These are phyloP conservation scores for Aplochiton taeniatus DNA, from an alignment of 2,797 vertebrate genomes.

Conservation along the genomic window DNA sequence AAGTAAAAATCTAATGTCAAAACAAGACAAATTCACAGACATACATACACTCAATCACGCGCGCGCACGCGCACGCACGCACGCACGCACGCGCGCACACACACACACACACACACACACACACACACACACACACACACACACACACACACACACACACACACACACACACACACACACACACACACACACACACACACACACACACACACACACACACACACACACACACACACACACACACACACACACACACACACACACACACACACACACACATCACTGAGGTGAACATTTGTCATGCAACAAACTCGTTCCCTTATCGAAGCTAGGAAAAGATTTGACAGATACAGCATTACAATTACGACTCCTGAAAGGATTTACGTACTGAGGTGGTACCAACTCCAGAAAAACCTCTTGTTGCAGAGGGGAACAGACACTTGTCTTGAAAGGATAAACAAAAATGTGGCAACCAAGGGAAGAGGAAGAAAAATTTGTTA, in stretches of 20 bases:
- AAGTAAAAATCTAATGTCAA: slow-evolving; percentile 36
- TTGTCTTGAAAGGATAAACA: slow-evolving; percentile 15
- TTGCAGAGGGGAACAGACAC: slow-evolving; percentile 18
- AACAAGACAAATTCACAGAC: slow-evolving; percentile 48
- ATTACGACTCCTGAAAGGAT: slow-evolving; percentile 23
- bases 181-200: slow-evolving; percentile 62
- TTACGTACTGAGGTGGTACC: slow-evolving; percentile 41
- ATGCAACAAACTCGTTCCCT: slow-evolving; percentile 49
- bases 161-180: slow-evolving; percentile 61
- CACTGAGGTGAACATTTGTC: slow-evolving; percentile 57
- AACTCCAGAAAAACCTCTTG: slow-evolving; percentile 29
- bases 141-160: slow-evolving; percentile 60
- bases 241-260: slow-evolving; percentile 58
- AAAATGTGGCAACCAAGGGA: slow-evolving; percentile 48
- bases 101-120: slow-evolving; percentile 61
- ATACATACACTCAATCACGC: too few relatives aligned
- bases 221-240: slow-evolving; percentile 59
- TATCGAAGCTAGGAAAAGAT: slow-evolving; percentile 17
- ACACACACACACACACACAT: slow-evolving; percentile 60
- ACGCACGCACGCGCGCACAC: too few relatives aligned
- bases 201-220: slow-evolving; percentile 62
- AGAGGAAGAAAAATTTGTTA: slow-evolving; percentile 46
- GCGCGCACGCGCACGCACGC: slow-evolving; percentile 62
- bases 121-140: slow-evolving; percentile 60
- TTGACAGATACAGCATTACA: slow-evolving; percentile 6